Evolutionary conservation across 2,888 invertebrate genomes (phyloP).

Genomic region (Sesia apiformis): DNA sequence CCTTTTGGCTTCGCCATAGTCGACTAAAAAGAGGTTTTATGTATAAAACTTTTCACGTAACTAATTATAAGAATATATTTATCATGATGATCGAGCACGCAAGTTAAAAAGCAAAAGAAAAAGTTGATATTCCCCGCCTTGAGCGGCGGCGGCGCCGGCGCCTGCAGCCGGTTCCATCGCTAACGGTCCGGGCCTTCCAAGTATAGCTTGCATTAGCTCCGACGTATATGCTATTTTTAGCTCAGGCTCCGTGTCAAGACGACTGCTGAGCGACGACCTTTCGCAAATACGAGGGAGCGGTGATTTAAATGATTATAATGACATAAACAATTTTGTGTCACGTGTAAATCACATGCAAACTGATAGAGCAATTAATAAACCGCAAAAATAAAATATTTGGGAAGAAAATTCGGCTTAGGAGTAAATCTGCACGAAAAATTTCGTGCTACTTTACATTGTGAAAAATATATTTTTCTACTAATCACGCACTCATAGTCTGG

Average conservation of each 20-base stretch:
- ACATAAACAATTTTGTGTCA: background rate
- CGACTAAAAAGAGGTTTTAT: too few relatives aligned
- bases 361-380: too few relatives aligned
- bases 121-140: conserved; percentile 33
- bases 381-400: too few relatives aligned
- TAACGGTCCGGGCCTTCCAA: conserved; percentile 53
- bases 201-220: conserved; percentile 44
- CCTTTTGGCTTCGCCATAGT: too few relatives aligned
- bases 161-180: conserved; percentile 39
- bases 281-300: background rate
- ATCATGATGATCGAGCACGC: background rate
- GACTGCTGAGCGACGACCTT: conserved; percentile 9
- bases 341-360: too few relatives aligned
- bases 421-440: too few relatives aligned
- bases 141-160: conserved; percentile 18
- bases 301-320: background rate
- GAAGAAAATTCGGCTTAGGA: too few relatives aligned
- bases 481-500: too few relatives aligned
- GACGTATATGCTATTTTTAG: conserved; percentile 44
- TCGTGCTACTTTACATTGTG: too few relatives aligned
- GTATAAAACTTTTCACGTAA: background rate
- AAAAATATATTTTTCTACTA: too few relatives aligned
- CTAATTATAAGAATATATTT: background rate
- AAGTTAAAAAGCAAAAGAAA: conserved; percentile 27
- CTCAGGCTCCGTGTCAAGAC: conserved; percentile 20